These are phyloP conservation scores for Leptocoma aspasia DNA, from an alignment of 2,113 vertebrate species.

Conservation along the genomic window DNA sequence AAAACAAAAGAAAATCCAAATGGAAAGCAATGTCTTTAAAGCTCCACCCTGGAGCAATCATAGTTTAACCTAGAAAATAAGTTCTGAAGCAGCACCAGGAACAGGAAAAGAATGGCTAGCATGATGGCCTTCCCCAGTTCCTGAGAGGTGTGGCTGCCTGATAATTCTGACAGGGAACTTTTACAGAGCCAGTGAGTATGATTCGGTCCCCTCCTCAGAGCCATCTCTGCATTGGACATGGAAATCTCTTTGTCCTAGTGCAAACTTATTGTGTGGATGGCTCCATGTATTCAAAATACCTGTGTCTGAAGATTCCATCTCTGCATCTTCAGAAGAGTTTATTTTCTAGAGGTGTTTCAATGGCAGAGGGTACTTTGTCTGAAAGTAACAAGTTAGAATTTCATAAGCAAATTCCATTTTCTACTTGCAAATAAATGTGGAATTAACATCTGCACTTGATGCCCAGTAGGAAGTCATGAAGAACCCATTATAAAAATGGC, in stretches of 20 bases:
- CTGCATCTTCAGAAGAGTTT: background rate
- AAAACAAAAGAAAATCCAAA: background rate
- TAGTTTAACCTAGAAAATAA: background rate
- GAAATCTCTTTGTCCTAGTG: background rate
- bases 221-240: background rate
- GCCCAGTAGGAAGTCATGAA: background rate
- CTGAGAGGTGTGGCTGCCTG: accelerated
- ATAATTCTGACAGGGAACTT: background rate
- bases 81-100: background rate
- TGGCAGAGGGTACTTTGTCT: background rate
- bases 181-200: background rate
- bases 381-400: background rate
- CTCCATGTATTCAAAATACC: background rate
- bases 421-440: background rate
- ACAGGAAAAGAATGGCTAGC: background rate
- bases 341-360: background rate
- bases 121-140: background rate
- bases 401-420: background rate
- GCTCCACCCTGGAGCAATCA: background rate
- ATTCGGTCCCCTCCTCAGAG: background rate
- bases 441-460: background rate
- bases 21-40: background rate
- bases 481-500: background rate
- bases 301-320: background rate
- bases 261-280: background rate